Base-by-base conservation (phyloP, 2,113 vertebrate genomes). In the Propithecus coquereli region DNA sequence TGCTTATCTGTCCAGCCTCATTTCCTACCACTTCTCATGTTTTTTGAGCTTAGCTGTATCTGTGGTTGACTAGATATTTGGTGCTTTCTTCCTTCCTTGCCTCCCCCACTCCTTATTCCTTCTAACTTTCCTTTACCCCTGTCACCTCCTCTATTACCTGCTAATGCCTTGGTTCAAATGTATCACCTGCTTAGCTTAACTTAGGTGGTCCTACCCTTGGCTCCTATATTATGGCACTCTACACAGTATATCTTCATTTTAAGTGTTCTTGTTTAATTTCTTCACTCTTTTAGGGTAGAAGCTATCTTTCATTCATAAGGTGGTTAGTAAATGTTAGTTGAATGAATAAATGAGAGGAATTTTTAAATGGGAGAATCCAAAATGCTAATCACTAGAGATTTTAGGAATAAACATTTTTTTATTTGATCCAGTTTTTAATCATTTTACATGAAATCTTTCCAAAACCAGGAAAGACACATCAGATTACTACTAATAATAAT, bases 391-490 rank as follows among this genome's bases (percentile, higher is more conserved):
- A 45, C 20, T 70, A 18, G 73, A 45, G 17, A 76, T 76, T 79
- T 96, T 80, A 94, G 52, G 73, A 23, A 70, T 77, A 54, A 84
- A 18, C 1, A 2, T 61, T 73, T 93, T 84, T 71, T 34, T 73
- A 45, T 96, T 87, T 95, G n/a, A 87, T 86, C 45, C 11, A 34
- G 43, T 18, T 32, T 70, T n/a, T 93, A 85, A 63, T 95, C 76
- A 87, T 43, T 82, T 63, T 61, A 7, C 5, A 8, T 96, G 3
- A 88, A 94, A 66, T 79, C 52, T 83, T 96, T 81, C 37, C 57
- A 94, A 97, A 95, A 93, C 9, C 22, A 71, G 43, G 63, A 89
- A 93, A 84, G 47, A 77, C 27, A 83, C 6, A 82, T 95, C 85
- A 13, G 13, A 52, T 32, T 32, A 87, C 34, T 94, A 32, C 77